phyloP scores from a whole-genome alignment of 2,113 vertebrate species.

The Bombycilla garrulus region DNA sequence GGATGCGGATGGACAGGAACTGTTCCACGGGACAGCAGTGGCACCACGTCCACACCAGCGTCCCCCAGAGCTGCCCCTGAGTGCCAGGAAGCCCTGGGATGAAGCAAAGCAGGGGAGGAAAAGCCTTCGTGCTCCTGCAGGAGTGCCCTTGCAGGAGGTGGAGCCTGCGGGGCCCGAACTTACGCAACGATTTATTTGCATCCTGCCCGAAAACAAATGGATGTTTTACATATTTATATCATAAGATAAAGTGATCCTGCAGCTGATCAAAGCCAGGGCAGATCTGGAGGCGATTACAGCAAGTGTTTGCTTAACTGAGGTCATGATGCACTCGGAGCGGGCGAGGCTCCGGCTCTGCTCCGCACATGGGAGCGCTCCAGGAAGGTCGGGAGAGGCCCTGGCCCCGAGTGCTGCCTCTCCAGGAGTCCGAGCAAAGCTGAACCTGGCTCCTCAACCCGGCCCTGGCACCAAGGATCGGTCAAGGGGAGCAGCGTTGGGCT shows the following conservation, averaged over 20 bases:
- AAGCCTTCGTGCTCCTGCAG: not conserved
- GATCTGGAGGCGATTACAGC: conserved; percentile 73
- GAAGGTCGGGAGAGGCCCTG: not conserved
- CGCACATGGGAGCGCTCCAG: conserved; percentile 10
- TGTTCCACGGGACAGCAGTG: not conserved
- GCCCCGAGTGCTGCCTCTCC: not conserved
- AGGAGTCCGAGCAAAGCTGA: not conserved
- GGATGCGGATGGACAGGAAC: accelerated
- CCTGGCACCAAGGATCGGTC: not conserved
- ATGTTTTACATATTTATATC: conserved; percentile 72
- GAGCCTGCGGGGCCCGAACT: not conserved
- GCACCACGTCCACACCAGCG: accelerated
- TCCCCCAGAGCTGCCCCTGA: not conserved
- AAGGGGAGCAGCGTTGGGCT: not conserved
- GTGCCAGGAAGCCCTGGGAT: not conserved
- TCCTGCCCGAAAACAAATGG: conserved; percentile 65
- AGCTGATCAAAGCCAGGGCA: conserved; percentile 67
- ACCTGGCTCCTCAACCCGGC: not conserved
- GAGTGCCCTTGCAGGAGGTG: conserved; percentile 13
- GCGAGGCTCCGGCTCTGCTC: conserved; percentile 40
- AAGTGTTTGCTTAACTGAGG: conserved; percentile 70
- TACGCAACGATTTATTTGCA: conserved; percentile 68
- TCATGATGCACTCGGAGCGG: conserved; percentile 46
- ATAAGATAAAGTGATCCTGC: conserved; percentile 57
- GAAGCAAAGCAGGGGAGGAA: not conserved